Evolutionary conservation across 2,797 vertebrate species (phyloP), one percentile per base, ranked within the genome.

Genomic region (Eupleurogrammus muticus): DNA sequence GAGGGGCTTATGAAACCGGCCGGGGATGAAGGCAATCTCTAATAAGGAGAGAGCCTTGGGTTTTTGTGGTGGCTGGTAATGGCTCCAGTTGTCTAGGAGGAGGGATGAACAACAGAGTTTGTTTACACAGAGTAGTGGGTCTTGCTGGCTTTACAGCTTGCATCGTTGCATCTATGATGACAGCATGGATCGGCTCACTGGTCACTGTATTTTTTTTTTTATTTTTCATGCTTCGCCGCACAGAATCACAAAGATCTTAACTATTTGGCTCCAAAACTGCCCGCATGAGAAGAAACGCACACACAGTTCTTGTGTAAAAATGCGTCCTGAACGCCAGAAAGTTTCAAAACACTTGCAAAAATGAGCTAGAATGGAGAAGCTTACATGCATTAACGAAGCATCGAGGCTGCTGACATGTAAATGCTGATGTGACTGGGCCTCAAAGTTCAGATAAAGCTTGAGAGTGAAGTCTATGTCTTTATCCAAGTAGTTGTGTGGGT

Each of bases 21-120:
- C 34, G 21, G 73, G 85, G 81, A 86, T 84, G 53, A 87, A 90
- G 75, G 74, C 79, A 70, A 70, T 86, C 69, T 87, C 83, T 87
- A 90, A 90, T 90, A 86, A 88, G 74, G 62, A 69, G 79, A 82
- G 75, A 74, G 82, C 66, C 57, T 79, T 75, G 77, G 87, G 87
- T 91, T 93, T 92, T 79, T 92, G 90, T 23, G 86, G 93, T 89
- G 72, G 65, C 60, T 86, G 58, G 81, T 85, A 77, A 87, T 58
- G 92, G 89, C 90, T 93, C 90, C 91, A 93, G 92, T 91, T 89
- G 89, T 92, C 89, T 90, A 83, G 81, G 76, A 90, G 75, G 79
- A 82, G 59, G 57, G 78, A 79, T 68, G 75, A 92, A 88, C 83
- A 88, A 83, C 80, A 69, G 68, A 73, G 73, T 82, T 83, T 92